Conservation (phyloP, 2,797 vertebrate genomes). For the Masticophis lateralis region DNA sequence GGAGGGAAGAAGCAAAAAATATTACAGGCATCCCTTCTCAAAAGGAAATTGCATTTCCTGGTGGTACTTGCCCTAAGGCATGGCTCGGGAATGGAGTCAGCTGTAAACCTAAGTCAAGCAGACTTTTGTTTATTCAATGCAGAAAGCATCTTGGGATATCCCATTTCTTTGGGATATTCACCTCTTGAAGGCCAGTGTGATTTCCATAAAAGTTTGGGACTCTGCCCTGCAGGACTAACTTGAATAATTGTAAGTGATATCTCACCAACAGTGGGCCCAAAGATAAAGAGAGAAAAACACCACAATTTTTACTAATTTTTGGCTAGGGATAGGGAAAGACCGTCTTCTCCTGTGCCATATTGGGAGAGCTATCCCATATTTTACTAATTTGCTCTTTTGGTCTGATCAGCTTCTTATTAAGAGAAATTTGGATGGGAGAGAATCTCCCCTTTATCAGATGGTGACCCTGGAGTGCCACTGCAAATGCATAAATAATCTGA, state of each 20-base stretch:
- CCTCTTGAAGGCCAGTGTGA: not conserved
- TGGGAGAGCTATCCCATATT: not conserved
- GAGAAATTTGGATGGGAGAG: not conserved
- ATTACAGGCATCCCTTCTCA: conserved; percentile 9
- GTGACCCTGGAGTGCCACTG: not conserved
- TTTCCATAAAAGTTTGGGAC: conserved; percentile 27
- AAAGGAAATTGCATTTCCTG: not conserved
- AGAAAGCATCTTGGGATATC: not conserved
- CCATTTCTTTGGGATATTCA: not conserved
- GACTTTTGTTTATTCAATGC: conserved; percentile 6
- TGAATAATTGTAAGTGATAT: not conserved
- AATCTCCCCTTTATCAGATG: not conserved
- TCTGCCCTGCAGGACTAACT: not conserved
- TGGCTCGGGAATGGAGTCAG: not conserved
- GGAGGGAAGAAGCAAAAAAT: not conserved
- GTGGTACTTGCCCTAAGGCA: not conserved
- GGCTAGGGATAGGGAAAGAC: not conserved
- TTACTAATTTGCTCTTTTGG: not conserved
- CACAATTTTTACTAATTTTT: not conserved
- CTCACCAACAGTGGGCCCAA: not conserved
- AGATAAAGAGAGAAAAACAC: not conserved
- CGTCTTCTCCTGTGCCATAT: not conserved
- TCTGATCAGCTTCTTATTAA: not conserved
- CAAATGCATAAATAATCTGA: not conserved
- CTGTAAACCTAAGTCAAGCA: not conserved